phyloP scores from a whole-genome alignment of 2,797 vertebrate genomes.

The Prionace glauca region DNA sequence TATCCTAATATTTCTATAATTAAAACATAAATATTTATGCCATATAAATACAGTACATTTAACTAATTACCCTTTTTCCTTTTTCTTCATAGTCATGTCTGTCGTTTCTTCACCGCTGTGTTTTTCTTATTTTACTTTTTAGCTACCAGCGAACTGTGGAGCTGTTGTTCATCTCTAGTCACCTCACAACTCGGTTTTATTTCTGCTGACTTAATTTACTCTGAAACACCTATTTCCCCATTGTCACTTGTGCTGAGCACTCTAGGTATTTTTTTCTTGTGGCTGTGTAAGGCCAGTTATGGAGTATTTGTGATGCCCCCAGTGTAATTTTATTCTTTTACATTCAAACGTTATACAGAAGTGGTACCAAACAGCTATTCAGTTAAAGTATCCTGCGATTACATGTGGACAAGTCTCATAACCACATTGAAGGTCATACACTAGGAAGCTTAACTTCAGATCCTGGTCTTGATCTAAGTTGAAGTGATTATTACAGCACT shows the following conservation, averaged over 20 bases:
- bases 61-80: not conserved
- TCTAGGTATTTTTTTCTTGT: not conserved
- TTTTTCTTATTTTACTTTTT: not conserved
- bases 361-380: not conserved
- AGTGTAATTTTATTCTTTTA: not conserved
- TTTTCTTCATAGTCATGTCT: too few relatives aligned
- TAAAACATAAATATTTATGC: not conserved
- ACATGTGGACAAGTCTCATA: not conserved
- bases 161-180: not conserved
- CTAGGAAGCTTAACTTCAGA: not conserved
- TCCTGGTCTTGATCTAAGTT: not conserved
- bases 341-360: not conserved
- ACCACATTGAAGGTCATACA: not conserved
- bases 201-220: not conserved
- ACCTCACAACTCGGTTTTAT: not conserved
- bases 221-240: not conserved
- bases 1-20: not conserved
- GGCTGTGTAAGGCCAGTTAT: not conserved
- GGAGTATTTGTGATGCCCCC: not conserved
- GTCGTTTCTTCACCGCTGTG: not conserved
- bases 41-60: not conserved
- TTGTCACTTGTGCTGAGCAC: not conserved
- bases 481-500: not conserved
- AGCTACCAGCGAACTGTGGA: too few relatives aligned
- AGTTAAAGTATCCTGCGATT: not conserved